Base-by-base conservation (phyloP, 2,797 vertebrate genomes). In the Neosilurus mollespiculum region DNA sequence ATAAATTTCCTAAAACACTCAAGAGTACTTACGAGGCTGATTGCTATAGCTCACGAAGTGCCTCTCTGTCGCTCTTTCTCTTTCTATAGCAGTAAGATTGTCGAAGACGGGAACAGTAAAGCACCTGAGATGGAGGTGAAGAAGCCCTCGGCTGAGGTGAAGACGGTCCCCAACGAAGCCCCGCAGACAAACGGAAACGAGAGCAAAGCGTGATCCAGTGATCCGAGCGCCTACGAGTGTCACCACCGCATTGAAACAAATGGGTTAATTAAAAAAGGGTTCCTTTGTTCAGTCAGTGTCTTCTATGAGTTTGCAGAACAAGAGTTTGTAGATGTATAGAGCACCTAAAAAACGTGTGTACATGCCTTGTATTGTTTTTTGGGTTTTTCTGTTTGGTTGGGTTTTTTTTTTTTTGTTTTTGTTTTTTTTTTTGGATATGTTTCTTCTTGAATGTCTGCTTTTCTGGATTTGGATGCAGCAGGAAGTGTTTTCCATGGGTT, bases 151-250 rank as follows among this genome's bases (percentile, higher is more conserved):
- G 91, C 95, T 9, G 98, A 98, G 91, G 96, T 96, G 93, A 98
- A 99, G 95, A 97, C 94, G 83, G 95, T 98, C 87, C 97, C 98
- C 91, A 99, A 94, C 14, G 98, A 99, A 91, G 96, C 98, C 91
- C 95, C 96, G 89, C 97, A 98, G 92, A 95, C 94, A 91, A 98
- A 97, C 83, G 97, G 96, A 88, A 97, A 94, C 0, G 98, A 99
- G 88, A 99, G 97, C 93, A 99, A 98, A 97, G 98, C 98, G 90
- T 99, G 96, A 99, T 94, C 90, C 87, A 89, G 77, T 30, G 18
- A 53, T 12, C 77, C 18, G 12, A 43, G 81, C 14, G 83, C 88
- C 88, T 86, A 84, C 43, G 77, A 85, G 83, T 88, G 90, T 88
- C 89, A 89, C 90, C 92, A 91, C 91, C 88, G 88, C 91, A 91